Percentiles rank a stretch among this genome's conserved stretches.
phyloP scores from a whole-genome alignment of 2,888 invertebrate genomes.

The Sphaerophoria rueppellii region DNA sequence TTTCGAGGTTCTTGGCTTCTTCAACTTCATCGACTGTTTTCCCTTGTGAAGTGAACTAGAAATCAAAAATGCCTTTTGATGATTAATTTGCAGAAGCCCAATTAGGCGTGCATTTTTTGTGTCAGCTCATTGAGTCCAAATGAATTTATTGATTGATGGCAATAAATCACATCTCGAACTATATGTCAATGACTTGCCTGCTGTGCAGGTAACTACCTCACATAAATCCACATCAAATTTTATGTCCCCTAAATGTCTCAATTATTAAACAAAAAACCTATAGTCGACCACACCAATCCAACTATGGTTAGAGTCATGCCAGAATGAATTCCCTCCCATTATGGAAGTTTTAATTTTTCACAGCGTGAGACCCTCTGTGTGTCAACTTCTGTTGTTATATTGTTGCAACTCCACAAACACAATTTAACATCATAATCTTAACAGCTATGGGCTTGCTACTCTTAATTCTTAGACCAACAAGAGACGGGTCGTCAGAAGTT shows the following conservation, averaged over 20 bases:
- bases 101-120: no score
- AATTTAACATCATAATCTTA: conserved; percentile 38
- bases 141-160: conserved; percentile 1
- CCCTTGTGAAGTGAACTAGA: no score
- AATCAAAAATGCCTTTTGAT: no score
- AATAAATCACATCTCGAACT: conserved; percentile 49
- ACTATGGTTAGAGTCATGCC: conserved; percentile 19
- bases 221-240: conserved; percentile 19
- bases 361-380: conserved; percentile 55
- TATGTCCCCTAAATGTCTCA: conserved; percentile 53
- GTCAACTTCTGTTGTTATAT: conserved; percentile 34
- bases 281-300: conserved; percentile 39
- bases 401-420: conserved; percentile 24
- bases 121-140: not conserved
- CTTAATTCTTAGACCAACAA: conserved; percentile 36
- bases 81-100: no score
- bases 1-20: no score
- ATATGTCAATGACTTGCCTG: conserved; percentile 21
- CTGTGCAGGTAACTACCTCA: not conserved
- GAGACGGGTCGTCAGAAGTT: not conserved
- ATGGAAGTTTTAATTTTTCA: conserved; percentile 59
- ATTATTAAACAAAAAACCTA: conserved; percentile 44
- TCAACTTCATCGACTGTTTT: no score
- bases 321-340: conserved; percentile 43
- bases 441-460: not conserved